A percentile compares a stretch with the other conserved stretches of the same genome.
Conservation (phyloP, 1,140 invertebrate genomes). For the Hypothenemus hampei region DNA sequence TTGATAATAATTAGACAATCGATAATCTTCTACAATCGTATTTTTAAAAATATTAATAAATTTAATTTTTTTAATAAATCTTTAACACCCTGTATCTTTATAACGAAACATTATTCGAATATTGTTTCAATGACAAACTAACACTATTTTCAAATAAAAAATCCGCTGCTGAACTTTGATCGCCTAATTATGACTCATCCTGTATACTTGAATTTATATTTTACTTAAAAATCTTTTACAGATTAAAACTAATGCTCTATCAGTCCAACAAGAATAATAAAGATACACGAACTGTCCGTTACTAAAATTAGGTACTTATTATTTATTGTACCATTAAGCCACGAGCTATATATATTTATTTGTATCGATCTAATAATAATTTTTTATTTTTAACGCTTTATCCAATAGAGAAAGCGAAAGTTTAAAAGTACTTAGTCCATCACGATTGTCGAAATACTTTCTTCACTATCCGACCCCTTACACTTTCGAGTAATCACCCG, state of each 20-base stretch:
- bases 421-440: constrained; percentile 13
- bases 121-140: too few relatives aligned
- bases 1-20: too few relatives aligned
- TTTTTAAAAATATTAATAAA: too few relatives aligned
- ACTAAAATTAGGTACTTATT: background rate
- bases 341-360: constrained; percentile 9
- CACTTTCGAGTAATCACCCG: constrained; percentile 14
- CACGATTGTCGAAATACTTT: constrained; percentile 13
- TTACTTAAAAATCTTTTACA: too few relatives aligned
- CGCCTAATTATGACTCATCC: too few relatives aligned
- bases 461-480: background rate
- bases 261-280: background rate
- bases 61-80: too few relatives aligned
- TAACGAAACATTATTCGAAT: too few relatives aligned
- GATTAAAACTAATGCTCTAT: background rate
- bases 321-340: background rate
- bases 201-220: too few relatives aligned
- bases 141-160: too few relatives aligned
- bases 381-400: constrained; percentile 16
- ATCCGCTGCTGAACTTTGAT: too few relatives aligned
- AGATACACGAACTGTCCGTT: background rate
- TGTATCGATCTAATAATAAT: constrained; percentile 10
- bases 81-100: too few relatives aligned
- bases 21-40: too few relatives aligned
- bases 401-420: constrained; percentile 17